Base-by-base conservation (phyloP, 2,888 invertebrate species). In the Himalopsyche kuldschensis region DNA sequence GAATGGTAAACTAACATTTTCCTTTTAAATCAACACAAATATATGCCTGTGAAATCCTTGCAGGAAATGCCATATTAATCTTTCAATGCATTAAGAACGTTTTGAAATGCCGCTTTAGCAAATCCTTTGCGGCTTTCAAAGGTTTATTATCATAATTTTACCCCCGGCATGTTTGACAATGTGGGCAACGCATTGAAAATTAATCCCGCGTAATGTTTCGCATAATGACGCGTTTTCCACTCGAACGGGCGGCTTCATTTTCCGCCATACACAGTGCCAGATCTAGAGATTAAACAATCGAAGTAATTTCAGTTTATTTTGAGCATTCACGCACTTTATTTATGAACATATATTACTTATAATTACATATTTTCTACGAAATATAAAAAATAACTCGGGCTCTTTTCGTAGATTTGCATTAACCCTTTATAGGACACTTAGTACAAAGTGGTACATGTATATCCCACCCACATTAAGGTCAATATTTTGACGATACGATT, bases 151-250 rank as follows among this genome's bases (percentile, higher is more conserved):
- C 32, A 76, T 76, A 76, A 76, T 76, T n/a, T 76, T 27, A n/a
- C 20, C 17, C 20, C 76, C 32, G 35, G 20, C 4, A 24, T 32
- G 35, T 41, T 76, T 41, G 35, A 76, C 76, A 76, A 76, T 76
- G 41, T 35, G 76, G 76, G 76, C 41, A 35, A 69, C 35, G 35
- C 76, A 76, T 76, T 76, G 32, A 76, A 76, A 76, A 76, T 76
- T 76, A 76, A 76, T 76, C 41, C 31, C 17, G 17, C 31, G 41
- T 41, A 76, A 76, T 76, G n/a, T 76, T 27, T 76, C 41, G 76
- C 41, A 41, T 76, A 41, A n/a, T 20, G 76, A 76, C 76, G 8
- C 35, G 76, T 24, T 41, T 76, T 76, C 76, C 41, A 69, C 76
- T 20, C n/a, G 76, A 32, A 76, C 41, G 41, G 35, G 11, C 41